These are phyloP conservation scores for Setophaga kirtlandii DNA, from an alignment of 2,113 vertebrate genomes.

Conservation along the genomic window DNA sequence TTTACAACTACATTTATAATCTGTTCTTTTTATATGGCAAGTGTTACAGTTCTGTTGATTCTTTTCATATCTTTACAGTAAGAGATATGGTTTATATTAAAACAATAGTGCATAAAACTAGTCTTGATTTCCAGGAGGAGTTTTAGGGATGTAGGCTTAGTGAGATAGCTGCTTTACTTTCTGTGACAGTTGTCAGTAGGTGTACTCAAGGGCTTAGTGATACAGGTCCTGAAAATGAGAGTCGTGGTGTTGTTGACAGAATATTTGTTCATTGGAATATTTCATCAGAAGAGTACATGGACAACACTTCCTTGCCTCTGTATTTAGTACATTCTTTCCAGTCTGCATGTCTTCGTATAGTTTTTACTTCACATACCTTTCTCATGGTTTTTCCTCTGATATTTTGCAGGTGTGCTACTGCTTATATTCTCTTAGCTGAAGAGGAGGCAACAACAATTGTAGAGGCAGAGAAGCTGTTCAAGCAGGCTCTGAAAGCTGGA, in stretches of 20 bases:
- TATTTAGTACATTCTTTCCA: background rate
- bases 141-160: background rate
- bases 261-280: background rate
- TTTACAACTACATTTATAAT: background rate
- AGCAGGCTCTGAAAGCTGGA: constrained; percentile 93
- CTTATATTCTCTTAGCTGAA: constrained; percentile 95
- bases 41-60: background rate
- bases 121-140: background rate
- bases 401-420: constrained; percentile 89
- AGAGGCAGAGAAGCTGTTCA: constrained; percentile 95
- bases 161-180: background rate
- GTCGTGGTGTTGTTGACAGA: background rate
- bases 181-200: background rate
- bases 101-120: background rate
- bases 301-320: background rate
- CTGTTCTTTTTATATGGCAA: background rate
- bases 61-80: background rate
- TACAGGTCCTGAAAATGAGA: background rate
- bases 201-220: background rate
- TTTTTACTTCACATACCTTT: background rate
- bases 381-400: constrained; percentile 13
- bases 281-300: background rate
- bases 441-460: constrained; percentile 97
- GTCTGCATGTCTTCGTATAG: background rate
- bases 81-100: background rate